phyloP scores from a whole-genome alignment of 1,140 invertebrate species.

The Arctopsyche grandis region DNA sequence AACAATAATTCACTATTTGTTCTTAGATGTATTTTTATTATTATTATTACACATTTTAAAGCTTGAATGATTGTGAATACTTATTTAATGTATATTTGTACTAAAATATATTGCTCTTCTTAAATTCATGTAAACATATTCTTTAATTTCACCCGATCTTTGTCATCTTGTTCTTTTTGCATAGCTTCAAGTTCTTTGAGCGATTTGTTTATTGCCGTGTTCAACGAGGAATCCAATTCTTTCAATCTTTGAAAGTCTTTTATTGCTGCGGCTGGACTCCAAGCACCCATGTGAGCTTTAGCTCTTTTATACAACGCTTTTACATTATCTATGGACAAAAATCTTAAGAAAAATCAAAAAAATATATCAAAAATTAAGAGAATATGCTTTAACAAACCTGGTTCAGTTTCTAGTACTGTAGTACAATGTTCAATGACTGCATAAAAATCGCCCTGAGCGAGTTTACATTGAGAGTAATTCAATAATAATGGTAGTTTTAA shows the following conservation, averaged over 20 bases:
- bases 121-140: conserved; percentile 68
- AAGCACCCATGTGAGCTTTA: conserved; percentile 88
- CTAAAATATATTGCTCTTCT: too few species aligned
- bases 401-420: conserved; percentile 83
- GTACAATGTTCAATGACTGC: conserved; percentile 91
- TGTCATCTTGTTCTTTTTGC: conserved; percentile 73
- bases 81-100: neutral
- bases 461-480: conserved; percentile 93
- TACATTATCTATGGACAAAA: conserved; percentile 79
- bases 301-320: conserved; percentile 91
- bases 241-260: conserved; percentile 78
- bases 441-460: conserved; percentile 88
- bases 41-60: too few species aligned
- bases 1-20: too few species aligned
- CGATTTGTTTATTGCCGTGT: conserved; percentile 75
- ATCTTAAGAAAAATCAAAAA: conserved; percentile 25
- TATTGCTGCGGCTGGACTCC: conserved; percentile 86
- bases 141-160: conserved; percentile 78
- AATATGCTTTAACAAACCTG: conserved; percentile 67
- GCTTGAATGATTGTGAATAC: too few species aligned
- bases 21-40: too few species aligned
- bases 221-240: conserved; percentile 74
- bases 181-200: conserved; percentile 74
- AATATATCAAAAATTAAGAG: neutral
- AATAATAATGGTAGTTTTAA: conserved; percentile 89